These are phyloP conservation scores for Tubiluchus corallicola DNA, from an alignment of 2,888 invertebrate species.

Conservation along the genomic window DNA sequence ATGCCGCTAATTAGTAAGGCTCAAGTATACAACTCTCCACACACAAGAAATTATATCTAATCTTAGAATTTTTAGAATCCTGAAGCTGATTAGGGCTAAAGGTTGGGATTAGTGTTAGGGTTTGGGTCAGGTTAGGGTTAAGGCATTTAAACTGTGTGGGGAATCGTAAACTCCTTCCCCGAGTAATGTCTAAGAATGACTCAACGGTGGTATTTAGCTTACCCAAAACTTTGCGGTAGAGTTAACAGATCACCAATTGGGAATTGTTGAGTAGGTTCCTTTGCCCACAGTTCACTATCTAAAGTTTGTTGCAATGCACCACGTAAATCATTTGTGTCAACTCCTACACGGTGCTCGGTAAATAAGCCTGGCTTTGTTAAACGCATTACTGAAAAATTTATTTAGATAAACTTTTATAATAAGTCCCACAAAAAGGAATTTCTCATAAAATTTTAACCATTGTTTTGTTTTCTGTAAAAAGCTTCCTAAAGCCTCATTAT, in stretches of 20 bases:
- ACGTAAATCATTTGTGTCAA: constrained; percentile 65
- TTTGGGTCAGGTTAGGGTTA: neutral
- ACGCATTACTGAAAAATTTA: constrained; percentile 54
- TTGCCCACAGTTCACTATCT: neutral
- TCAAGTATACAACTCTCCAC: no score
- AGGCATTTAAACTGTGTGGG: neutral
- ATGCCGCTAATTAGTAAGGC: no score
- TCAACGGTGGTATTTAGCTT: constrained; percentile 14
- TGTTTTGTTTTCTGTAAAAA: no score
- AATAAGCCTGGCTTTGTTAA: constrained; percentile 76
- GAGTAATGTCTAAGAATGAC: no score
- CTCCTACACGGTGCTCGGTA: constrained; percentile 57
- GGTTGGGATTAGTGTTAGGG: constrained; percentile 1
- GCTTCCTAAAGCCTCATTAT: no score
- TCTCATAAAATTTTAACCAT: no score
- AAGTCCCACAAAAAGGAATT: no score
- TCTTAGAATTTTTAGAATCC: no score
- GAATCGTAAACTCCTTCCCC: neutral
- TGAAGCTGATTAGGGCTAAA: no score
- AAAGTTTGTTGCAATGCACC: constrained; percentile 40
- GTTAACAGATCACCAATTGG: constrained; percentile 75
- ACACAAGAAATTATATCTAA: no score
- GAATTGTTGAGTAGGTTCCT: constrained; percentile 15
- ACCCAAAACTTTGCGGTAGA: constrained; percentile 89
- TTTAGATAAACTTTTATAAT: no score